phyloP scores from a whole-genome alignment of 2,113 vertebrate species.

The Marcusenius ussheri region DNA sequence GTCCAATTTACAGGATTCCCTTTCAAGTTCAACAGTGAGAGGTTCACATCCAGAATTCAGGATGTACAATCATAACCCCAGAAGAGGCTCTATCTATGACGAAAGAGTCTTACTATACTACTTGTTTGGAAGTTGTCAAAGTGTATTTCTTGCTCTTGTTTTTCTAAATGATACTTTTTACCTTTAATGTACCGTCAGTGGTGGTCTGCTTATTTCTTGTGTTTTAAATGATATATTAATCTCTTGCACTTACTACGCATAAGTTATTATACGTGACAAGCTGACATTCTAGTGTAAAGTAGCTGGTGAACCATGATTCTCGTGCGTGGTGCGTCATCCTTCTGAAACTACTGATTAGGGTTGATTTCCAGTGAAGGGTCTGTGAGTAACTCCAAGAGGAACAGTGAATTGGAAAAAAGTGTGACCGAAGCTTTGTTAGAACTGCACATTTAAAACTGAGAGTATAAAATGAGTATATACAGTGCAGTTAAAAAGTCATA shows the following conservation, averaged over 20 bases:
- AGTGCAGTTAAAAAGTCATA: not conserved
- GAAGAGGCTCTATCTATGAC: not conserved
- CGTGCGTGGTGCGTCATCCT: not conserved
- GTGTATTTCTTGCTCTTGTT: not conserved
- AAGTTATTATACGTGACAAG: not conserved
- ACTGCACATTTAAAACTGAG: not conserved
- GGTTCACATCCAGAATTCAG: not conserved
- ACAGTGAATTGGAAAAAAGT: not conserved
- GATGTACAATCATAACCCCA: not conserved
- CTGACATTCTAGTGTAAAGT: not conserved
- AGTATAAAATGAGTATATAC: not conserved
- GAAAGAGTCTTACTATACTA: not conserved
- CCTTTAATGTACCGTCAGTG: not conserved
- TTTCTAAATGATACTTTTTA: not conserved
- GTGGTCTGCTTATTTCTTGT: not conserved
- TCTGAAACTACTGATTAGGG: not conserved
- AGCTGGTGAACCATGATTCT: not conserved
- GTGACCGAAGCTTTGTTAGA: not conserved
- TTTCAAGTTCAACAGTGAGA: not conserved
- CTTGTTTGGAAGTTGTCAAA: not conserved
- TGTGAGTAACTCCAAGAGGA: not conserved
- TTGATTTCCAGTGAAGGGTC: not conserved
- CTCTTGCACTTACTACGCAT: not conserved
- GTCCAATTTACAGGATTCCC: not conserved
- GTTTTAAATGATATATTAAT: not conserved